Evolutionary conservation across 2,888 invertebrate species (phyloP).

Genomic region (Orthonevra nobilis): DNA sequence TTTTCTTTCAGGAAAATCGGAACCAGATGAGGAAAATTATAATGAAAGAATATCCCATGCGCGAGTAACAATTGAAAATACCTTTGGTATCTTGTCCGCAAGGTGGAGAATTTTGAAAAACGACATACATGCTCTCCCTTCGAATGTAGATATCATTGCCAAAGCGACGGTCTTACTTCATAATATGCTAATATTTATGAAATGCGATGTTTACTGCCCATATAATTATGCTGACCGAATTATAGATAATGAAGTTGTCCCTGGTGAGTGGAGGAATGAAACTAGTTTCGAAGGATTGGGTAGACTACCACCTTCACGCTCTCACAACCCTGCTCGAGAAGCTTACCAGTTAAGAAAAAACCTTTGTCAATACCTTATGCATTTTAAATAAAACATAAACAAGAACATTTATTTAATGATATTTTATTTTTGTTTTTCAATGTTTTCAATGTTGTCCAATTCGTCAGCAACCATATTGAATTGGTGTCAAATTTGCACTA

Average conservation of each 20-base stretch:
- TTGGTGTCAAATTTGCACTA: conserved; percentile 16
- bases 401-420: background rate
- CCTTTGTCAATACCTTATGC: background rate
- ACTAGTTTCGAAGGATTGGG: too few relatives aligned
- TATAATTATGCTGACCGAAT: too few relatives aligned
- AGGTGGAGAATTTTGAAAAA: conserved; percentile 6
- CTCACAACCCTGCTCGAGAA: too few relatives aligned
- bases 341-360: conserved; percentile 4
- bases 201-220: background rate
- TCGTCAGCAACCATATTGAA: conserved; percentile 28
- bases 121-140: background rate
- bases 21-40: too few relatives aligned
- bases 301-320: too few relatives aligned
- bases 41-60: too few relatives aligned
- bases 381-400: too few relatives aligned
- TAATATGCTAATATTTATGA: background rate
- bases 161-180: background rate
- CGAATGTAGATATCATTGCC: background rate
- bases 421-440: background rate
- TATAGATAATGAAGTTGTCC: too few relatives aligned
- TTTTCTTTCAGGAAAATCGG: too few relatives aligned
- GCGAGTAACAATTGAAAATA: too few relatives aligned
- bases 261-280: too few relatives aligned
- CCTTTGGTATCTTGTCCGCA: background rate
- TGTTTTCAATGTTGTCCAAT: conserved; percentile 15